These are phyloP conservation scores for Orycteropus afer DNA, from an alignment of 2,113 vertebrate genomes.

Conservation along the genomic window DNA sequence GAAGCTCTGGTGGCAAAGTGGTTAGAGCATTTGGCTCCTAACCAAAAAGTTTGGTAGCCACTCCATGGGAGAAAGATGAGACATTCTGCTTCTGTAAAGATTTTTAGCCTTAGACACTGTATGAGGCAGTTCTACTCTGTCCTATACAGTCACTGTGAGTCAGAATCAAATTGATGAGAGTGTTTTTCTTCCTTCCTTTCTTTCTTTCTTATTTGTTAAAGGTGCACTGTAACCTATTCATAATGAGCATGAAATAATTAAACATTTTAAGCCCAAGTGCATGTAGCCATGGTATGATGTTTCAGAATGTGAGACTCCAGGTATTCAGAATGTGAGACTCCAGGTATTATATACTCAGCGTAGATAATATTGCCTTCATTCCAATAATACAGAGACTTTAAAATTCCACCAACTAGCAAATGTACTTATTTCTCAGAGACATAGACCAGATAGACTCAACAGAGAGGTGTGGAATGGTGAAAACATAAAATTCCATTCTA, in stretches of 20 bases:
- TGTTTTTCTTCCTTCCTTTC: too few species aligned
- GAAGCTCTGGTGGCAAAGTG: too few species aligned
- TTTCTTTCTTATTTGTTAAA: too few species aligned
- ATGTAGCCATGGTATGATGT: neutral
- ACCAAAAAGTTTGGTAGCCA: too few species aligned
- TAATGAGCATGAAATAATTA: neutral
- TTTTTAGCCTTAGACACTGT: too few species aligned
- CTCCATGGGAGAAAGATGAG: too few species aligned
- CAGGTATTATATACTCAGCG: neutral
- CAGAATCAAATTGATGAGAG: too few species aligned
- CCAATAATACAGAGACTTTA: neutral
- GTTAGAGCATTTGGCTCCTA: too few species aligned
- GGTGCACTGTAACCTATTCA: neutral
- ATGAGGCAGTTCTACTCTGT: too few species aligned
- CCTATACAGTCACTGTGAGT: too few species aligned
- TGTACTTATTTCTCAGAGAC: neutral
- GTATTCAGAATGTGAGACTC: neutral
- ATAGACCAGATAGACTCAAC: neutral
- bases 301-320: neutral
- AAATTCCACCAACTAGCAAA: neutral
- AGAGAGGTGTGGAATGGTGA: neutral
- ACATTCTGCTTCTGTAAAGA: too few species aligned
- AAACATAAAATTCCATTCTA: neutral
- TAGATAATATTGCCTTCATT: neutral
- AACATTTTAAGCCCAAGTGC: neutral